Conservation (phyloP, 2,113 vertebrate species). For the Ornithorhynchus anatinus region DNA sequence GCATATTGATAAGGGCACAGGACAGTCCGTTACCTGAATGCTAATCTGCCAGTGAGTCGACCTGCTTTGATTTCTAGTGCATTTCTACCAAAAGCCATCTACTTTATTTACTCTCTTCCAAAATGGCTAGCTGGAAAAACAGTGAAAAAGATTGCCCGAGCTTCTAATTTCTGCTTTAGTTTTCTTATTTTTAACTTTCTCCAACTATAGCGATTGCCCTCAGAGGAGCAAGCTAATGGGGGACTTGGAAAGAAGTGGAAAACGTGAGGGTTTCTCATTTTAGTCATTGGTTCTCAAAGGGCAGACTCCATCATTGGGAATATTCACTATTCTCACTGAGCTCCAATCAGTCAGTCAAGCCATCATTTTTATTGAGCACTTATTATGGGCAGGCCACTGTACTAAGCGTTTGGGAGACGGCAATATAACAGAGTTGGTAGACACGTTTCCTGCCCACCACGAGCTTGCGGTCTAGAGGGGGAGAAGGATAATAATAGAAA, state of each 20-base stretch:
- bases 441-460: no score
- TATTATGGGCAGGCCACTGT: no score
- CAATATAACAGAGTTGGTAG: no score
- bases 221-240: not conserved
- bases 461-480: no score
- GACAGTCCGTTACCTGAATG: slow-evolving; percentile 31
- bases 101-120: not conserved
- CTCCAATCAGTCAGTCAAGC: no score
- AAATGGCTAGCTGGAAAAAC: slow-evolving; percentile 10
- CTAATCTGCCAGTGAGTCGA: not conserved
- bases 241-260: slow-evolving; percentile 32
- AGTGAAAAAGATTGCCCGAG: slow-evolving; percentile 3
- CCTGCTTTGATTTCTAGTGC: slow-evolving; percentile 6
- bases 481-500: no score
- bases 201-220: slow-evolving; percentile 31
- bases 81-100: slow-evolving; percentile 11
- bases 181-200: slow-evolving; percentile 28
- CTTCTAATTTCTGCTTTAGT: slow-evolving; percentile 22
- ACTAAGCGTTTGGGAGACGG: no score
- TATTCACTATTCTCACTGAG: no score
- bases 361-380: no score
- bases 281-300: slow-evolving; percentile 28
- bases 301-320: no score
- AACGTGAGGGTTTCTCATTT: not conserved
- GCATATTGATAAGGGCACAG: slow-evolving; percentile 35